These are phyloP conservation scores for Lasioglossum malachurum DNA, from an alignment of 2,888 invertebrate genomes.

Conservation along the genomic window DNA sequence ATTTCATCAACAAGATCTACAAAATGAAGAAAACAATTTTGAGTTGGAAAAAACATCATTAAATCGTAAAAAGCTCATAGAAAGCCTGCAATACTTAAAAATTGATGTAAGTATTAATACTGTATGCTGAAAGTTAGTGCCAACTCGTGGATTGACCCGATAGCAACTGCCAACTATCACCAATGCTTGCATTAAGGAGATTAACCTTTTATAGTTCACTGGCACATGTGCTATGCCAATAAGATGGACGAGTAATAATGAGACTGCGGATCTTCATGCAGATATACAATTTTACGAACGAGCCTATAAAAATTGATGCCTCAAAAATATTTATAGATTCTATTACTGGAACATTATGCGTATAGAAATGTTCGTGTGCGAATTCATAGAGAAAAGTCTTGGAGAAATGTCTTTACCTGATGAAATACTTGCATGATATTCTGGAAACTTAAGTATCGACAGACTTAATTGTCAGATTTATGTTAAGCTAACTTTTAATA, in stretches of 20 bases:
- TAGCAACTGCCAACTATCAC: background rate
- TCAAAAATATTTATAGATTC: background rate
- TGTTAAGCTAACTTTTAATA: too few species aligned
- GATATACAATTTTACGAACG: background rate
- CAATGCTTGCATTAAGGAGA: background rate
- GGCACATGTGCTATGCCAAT: background rate
- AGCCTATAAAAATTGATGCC: background rate
- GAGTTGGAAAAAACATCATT: background rate
- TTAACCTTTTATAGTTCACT: slow-evolving; percentile 4
- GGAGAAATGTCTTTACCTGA: too few species aligned
- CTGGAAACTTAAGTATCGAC: too few species aligned
- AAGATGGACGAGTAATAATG: background rate
- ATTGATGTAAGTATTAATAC: background rate
- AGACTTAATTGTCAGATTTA: too few species aligned
- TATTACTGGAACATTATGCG: background rate
- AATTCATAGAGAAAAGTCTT: too few species aligned
- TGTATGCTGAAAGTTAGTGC: background rate
- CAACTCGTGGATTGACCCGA: background rate
- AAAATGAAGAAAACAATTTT: background rate
- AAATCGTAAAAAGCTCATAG: background rate
- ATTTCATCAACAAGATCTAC: too few species aligned
- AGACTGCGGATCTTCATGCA: slow-evolving; percentile 3
- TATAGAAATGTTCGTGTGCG: background rate
- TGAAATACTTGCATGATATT: too few species aligned
- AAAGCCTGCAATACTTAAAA: background rate